phyloP scores from a whole-genome alignment of 2,797 vertebrate species.

The Odontamblyopus lacepedii region DNA sequence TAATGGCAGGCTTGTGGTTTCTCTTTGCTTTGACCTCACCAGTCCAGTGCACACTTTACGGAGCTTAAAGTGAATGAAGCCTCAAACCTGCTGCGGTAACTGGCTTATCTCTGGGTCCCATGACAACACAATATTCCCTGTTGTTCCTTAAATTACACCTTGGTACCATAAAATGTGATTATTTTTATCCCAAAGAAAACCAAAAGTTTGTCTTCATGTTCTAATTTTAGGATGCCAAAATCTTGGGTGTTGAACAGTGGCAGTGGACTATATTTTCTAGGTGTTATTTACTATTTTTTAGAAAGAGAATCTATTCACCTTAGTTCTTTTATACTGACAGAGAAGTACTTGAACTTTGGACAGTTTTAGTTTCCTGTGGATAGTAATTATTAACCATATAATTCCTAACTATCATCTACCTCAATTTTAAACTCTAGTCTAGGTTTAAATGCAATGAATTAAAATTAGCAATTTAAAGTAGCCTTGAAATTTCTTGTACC shows the following conservation, averaged over 20 bases:
- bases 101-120: slow-evolving; percentile 27
- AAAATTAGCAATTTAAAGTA: neutral
- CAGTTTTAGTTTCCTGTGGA: too few relatives aligned
- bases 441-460: too few relatives aligned
- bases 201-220: neutral
- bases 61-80: slow-evolving; percentile 67
- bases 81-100: slow-evolving; percentile 42
- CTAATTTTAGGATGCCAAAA: neutral
- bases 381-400: too few relatives aligned
- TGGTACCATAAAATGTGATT: neutral
- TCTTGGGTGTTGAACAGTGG: neutral
- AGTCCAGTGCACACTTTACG: slow-evolving; percentile 62
- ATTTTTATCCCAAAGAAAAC: neutral
- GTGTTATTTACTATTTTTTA: neutral
- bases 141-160: slow-evolving; percentile 5
- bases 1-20: slow-evolving; percentile 71
- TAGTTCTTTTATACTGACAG: neutral
- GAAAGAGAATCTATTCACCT: neutral
- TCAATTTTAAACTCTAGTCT: too few relatives aligned
- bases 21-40: slow-evolving; percentile 62
- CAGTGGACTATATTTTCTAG: neutral
- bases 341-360: neutral
- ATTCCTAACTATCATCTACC: too few relatives aligned
- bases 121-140: neutral
- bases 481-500: neutral